Conservation (phyloP, 2,113 vertebrate genomes). For the Psittacara wagleri region DNA sequence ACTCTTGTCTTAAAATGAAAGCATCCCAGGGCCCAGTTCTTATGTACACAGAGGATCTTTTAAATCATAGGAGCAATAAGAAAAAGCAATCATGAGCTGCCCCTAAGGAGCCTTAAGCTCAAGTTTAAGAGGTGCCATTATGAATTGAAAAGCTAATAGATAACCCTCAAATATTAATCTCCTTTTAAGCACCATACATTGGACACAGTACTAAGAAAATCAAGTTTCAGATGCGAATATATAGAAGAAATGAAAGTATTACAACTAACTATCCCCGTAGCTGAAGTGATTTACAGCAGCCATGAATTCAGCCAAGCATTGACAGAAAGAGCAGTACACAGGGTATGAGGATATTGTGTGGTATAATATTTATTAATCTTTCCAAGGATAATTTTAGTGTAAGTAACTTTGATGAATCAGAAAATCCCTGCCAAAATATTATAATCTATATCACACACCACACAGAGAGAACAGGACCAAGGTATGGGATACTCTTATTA, state of each 20-base stretch:
- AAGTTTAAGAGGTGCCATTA: background rate
- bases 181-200: background rate
- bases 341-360: background rate
- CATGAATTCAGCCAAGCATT: background rate
- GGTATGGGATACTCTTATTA: background rate
- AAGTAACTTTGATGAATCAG: background rate
- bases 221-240: background rate
- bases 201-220: background rate
- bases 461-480: background rate
- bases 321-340: background rate
- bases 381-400: background rate
- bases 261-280: background rate
- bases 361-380: background rate
- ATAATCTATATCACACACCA: background rate
- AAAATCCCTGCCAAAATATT: background rate
- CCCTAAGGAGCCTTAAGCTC: background rate
- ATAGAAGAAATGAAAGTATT: background rate
- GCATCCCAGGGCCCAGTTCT: background rate
- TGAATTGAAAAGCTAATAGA: background rate
- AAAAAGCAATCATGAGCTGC: background rate
- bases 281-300: background rate
- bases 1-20: background rate
- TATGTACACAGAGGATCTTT: background rate
- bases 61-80: background rate
- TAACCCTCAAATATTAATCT: background rate